These are phyloP conservation scores for Nasonia longicornis DNA, from an alignment of 1,140 invertebrate species.

Conservation along the genomic window DNA sequence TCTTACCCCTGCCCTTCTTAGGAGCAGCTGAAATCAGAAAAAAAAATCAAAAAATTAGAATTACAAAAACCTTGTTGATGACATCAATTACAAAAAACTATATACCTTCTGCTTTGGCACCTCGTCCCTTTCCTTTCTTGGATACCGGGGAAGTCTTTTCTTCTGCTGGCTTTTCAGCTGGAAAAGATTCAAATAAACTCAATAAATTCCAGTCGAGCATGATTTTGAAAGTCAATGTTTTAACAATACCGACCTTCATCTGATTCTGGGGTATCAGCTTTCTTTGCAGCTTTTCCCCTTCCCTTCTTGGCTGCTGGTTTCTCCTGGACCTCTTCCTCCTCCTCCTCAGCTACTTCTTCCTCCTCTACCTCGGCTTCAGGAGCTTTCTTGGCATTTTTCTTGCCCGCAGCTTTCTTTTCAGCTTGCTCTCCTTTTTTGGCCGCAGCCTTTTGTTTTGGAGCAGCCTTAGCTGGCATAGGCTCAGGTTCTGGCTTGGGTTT, in stretches of 20 bases:
- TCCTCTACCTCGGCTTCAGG: constrained; percentile 31
- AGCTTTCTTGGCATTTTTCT: constrained; percentile 41
- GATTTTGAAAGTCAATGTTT: neutral
- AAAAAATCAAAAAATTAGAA: neutral
- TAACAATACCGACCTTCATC: constrained; percentile 29
- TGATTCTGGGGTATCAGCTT: constrained; percentile 22
- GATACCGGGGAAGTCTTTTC: constrained; percentile 28
- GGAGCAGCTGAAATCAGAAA: constrained; percentile 28
- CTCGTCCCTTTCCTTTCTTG: constrained; percentile 45
- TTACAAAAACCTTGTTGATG: neutral
- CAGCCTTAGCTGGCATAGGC: constrained; percentile 36
- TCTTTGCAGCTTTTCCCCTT: constrained; percentile 43
- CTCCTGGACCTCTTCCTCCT: constrained; percentile 27
- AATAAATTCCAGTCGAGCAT: neutral
- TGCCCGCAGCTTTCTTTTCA: constrained; percentile 39
- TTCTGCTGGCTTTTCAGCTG: constrained; percentile 32
- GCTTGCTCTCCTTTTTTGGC: constrained; percentile 39
- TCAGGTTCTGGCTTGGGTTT: constrained; percentile 44
- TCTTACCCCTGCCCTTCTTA: constrained; percentile 47
- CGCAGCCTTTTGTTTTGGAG: constrained; percentile 28
- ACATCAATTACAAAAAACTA: neutral
- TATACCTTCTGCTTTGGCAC: constrained; percentile 38
- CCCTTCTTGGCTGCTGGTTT: constrained; percentile 43
- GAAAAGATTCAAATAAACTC: neutral
- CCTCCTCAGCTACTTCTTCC: constrained; percentile 29